Conservation (phyloP, 1,140 invertebrate genomes). For the Halyomorpha halys region DNA sequence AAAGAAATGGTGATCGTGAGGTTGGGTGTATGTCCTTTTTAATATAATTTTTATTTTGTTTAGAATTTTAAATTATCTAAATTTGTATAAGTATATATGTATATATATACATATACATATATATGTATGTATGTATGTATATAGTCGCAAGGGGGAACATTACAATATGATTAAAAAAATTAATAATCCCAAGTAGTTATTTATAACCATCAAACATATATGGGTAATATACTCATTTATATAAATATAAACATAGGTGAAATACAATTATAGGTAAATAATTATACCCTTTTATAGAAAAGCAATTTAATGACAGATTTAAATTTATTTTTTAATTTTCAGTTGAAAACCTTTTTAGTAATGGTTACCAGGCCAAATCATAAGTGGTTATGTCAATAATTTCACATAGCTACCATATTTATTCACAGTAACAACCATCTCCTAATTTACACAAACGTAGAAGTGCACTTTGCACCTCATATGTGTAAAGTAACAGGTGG, state of each 20-base stretch:
- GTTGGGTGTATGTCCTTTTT: slow-evolving; percentile 10
- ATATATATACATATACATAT: too few relatives aligned
- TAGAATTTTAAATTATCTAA: not conserved
- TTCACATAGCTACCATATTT: not conserved
- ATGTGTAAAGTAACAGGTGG: slow-evolving; percentile 2
- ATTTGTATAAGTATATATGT: too few relatives aligned
- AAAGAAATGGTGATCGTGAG: slow-evolving; percentile 8
- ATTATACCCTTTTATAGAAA: not conserved
- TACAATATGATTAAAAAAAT: too few relatives aligned
- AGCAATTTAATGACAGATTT: not conserved
- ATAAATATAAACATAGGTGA: slow-evolving; percentile 1
- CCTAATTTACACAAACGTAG: slow-evolving; percentile 8
- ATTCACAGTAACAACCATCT: not conserved
- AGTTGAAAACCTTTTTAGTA: not conserved
- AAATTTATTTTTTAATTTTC: not conserved
- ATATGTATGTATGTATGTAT: not conserved
- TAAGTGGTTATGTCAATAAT: slow-evolving; percentile 1
- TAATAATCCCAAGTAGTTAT: too few relatives aligned
- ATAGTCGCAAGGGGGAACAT: slow-evolving; percentile 20
- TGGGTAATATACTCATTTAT: slow-evolving; percentile 2
- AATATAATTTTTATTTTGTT: slow-evolving; percentile 1
- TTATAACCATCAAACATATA: not conserved
- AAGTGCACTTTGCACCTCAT: slow-evolving; percentile 8
- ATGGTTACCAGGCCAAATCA: not conserved
- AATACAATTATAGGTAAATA: slow-evolving; percentile 7